These are phyloP conservation scores for Ectobius pallidus DNA, from an alignment of 2,888 invertebrate genomes.

Conservation along the genomic window DNA sequence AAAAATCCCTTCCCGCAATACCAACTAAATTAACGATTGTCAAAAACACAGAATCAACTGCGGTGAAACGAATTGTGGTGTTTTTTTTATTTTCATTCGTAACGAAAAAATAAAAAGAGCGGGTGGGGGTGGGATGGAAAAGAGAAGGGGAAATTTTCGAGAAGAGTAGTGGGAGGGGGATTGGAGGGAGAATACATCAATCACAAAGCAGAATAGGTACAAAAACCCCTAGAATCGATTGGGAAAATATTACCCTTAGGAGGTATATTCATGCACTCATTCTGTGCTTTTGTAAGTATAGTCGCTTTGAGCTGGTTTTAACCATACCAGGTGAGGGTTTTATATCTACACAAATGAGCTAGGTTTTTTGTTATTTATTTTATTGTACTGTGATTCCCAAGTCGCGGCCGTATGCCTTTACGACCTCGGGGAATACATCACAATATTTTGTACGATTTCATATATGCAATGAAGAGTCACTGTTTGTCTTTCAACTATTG, in stretches of 20 bases:
- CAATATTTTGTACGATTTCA: not conserved
- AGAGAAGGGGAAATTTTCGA: slow-evolving; percentile 1
- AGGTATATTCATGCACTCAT: slow-evolving; percentile 16
- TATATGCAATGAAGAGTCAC: not conserved
- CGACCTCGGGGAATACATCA: not conserved
- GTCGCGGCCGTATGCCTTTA: not conserved
- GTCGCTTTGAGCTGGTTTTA: slow-evolving; percentile 22
- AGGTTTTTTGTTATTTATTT: slow-evolving; percentile 4
- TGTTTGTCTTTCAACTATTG: not conserved
- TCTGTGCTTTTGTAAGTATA: slow-evolving; percentile 24
- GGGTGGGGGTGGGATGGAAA: not conserved
- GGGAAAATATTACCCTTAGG: slow-evolving; percentile 32
- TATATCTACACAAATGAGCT: not conserved
- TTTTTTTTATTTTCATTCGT: slow-evolving; percentile 23
- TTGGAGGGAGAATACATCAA: slow-evolving; percentile 26
- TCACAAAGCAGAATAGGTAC: slow-evolving; percentile 29
- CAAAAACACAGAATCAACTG: slow-evolving; percentile 30
- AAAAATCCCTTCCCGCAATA: slow-evolving; percentile 21
- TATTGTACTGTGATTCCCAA: slow-evolving; percentile 19
- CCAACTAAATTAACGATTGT: slow-evolving; percentile 32
- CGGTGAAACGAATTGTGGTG: slow-evolving; percentile 29
- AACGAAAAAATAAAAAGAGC: slow-evolving; percentile 15
- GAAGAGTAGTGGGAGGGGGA: not conserved
- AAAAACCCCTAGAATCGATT: slow-evolving; percentile 28
- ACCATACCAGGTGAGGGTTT: slow-evolving; percentile 17